Evolutionary conservation across 2,888 invertebrate genomes (phyloP).

Genomic region (Euclidia mi): DNA sequence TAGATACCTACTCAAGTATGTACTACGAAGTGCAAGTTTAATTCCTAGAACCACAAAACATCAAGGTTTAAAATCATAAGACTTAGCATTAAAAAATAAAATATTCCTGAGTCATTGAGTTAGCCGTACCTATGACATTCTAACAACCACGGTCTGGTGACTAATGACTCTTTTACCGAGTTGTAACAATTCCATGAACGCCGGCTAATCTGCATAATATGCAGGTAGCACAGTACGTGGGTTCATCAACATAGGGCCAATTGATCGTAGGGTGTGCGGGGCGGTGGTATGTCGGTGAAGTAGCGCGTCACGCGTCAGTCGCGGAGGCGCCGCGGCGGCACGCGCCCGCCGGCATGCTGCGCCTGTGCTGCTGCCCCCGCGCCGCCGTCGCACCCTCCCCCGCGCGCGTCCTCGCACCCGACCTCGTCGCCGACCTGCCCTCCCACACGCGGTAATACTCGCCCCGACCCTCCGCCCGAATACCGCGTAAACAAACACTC

Average conservation of each 20-base stretch:
- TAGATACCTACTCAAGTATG: too few relatives aligned
- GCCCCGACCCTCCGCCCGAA: conserved; percentile 16
- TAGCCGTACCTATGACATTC: conserved; percentile 10
- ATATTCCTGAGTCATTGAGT: conserved; percentile 22
- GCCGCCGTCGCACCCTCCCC: conserved; percentile 61
- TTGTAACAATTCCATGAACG: conserved; percentile 55
- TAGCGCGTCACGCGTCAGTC: conserved; percentile 71
- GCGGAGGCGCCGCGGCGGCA: conserved; percentile 79
- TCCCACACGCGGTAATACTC: conserved; percentile 79
- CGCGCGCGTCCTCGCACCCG: conserved; percentile 68
- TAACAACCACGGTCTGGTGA: conserved; percentile 22
- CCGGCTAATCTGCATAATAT: conserved; percentile 77
- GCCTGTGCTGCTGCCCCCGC: conserved; percentile 74
- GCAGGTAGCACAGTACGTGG: conserved; percentile 67
- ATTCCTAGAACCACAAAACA: too few relatives aligned
- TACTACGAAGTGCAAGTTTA: too few relatives aligned
- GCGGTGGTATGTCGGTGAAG: conserved; percentile 13
- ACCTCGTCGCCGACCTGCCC: conserved; percentile 84
- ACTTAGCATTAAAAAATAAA: too few relatives aligned
- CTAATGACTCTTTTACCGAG: conserved; percentile 50
- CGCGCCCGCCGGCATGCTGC: conserved; percentile 76
- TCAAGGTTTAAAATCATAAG: not conserved
- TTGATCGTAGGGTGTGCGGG: conserved; percentile 62
- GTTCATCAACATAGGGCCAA: conserved; percentile 78
- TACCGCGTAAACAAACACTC: conserved; percentile 43